These are phyloP conservation scores for Calephelis nemesis DNA, from an alignment of 1,140 invertebrate species.

Conservation along the genomic window DNA sequence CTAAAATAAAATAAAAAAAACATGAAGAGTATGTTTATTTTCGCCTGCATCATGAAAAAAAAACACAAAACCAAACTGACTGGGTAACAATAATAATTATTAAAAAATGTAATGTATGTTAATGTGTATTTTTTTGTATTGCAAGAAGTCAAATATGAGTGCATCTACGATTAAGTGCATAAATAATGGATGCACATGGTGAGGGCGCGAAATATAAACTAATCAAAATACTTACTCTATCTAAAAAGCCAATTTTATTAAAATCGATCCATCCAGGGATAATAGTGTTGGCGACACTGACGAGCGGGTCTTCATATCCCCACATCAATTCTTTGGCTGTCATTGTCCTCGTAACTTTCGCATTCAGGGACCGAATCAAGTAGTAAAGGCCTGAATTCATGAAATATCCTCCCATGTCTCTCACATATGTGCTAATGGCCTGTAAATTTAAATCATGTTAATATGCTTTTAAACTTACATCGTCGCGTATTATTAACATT, in stretches of 20 bases:
- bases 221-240: conserved; percentile 83
- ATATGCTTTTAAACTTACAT: too few species aligned
- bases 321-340: conserved; percentile 89
- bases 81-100: too few species aligned
- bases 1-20: too few species aligned
- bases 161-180: too few species aligned
- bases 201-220: neutral
- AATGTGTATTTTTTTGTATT: too few species aligned
- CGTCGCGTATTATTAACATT: too few species aligned
- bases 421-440: conserved; percentile 82
- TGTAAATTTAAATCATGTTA: conserved; percentile 47
- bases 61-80: too few species aligned
- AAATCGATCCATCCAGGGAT: conserved; percentile 88
- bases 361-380: conserved; percentile 81
- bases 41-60: too few species aligned
- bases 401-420: conserved; percentile 79
- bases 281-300: conserved; percentile 83
- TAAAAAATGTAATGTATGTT: too few species aligned
- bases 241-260: conserved; percentile 88
- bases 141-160: too few species aligned
- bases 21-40: too few species aligned
- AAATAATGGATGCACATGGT: too few species aligned
- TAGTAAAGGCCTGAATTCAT: conserved; percentile 83
- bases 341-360: conserved; percentile 85
- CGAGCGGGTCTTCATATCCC: conserved; percentile 90